Evolutionary conservation across 2,113 vertebrate species (phyloP).

Genomic region (Zeus faber): DNA sequence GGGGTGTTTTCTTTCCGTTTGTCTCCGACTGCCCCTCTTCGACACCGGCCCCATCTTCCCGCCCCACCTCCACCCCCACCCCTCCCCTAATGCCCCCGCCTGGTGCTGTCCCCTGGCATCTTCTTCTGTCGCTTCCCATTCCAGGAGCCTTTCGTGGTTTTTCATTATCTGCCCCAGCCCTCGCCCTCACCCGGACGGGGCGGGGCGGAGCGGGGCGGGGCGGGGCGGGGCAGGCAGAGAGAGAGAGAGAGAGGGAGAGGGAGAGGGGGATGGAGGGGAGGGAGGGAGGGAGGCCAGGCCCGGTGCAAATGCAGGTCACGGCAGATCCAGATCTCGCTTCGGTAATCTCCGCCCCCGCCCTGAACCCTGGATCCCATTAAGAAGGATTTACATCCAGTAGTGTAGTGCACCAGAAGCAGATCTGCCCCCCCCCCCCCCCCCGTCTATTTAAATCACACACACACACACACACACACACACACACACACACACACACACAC

Average conservation of each 20-base stretch:
- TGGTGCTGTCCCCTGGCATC: too few species aligned
- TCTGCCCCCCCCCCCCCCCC: slow-evolving; percentile 37
- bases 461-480: slow-evolving; percentile 2
- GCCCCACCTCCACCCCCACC: too few species aligned
- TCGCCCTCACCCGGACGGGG: not conserved
- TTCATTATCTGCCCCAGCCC: not conserved
- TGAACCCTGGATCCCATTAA: slow-evolving; percentile 82
- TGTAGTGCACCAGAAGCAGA: slow-evolving; percentile 70
- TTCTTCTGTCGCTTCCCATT: too few species aligned
- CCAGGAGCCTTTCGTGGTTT: too few species aligned
- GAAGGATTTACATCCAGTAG: slow-evolving; percentile 77
- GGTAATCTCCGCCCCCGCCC: slow-evolving; percentile 71
- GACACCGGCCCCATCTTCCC: too few species aligned
- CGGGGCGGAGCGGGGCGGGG: not conserved
- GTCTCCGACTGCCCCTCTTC: too few species aligned
- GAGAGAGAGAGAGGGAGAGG: not conserved
- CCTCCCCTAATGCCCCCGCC: too few species aligned
- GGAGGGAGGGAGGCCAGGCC: slow-evolving; percentile 30
- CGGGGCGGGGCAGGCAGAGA: not conserved
- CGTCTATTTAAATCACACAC: not conserved
- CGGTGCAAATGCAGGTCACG: slow-evolving; percentile 70
- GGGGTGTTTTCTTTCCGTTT: too few species aligned
- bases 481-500: not conserved
- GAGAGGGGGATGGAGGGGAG: slow-evolving; percentile 11
- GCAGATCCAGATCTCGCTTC: slow-evolving; percentile 61